Evolutionary conservation across 1,140 invertebrate genomes (phyloP).

Genomic region (Drosophila carrolli): DNA sequence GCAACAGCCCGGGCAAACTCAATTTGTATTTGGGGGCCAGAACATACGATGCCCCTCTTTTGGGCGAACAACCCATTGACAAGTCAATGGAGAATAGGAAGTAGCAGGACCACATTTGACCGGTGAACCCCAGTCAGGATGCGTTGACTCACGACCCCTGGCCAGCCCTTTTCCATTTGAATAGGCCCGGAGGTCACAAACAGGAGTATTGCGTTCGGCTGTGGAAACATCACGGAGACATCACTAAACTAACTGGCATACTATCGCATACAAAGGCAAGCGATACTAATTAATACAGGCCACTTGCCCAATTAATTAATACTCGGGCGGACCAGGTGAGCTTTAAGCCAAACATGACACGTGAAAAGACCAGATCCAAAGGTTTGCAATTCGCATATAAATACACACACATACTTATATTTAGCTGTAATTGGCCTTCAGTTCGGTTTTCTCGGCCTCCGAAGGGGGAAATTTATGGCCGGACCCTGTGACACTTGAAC

Average conservation of each 20-base stretch:
- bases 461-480: constrained; percentile 61
- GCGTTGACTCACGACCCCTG: constrained; percentile 29
- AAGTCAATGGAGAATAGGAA: constrained; percentile 37
- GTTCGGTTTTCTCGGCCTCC: constrained; percentile 8
- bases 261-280: neutral
- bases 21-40: constrained; percentile 36
- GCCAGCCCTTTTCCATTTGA: constrained; percentile 49
- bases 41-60: constrained; percentile 15
- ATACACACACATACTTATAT: constrained; percentile 5
- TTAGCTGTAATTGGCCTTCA: constrained; percentile 53
- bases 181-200: constrained; percentile 14
- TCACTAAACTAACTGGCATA: constrained; percentile 16
- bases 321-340: constrained; percentile 47
- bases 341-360: constrained; percentile 51
- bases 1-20: constrained; percentile 29
- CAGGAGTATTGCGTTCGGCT: neutral
- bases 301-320: constrained; percentile 67
- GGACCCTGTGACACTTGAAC: constrained; percentile 66
- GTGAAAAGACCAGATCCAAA: constrained; percentile 13
- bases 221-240: constrained; percentile 1
- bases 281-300: constrained; percentile 30
- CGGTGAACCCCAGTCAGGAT: constrained; percentile 43
- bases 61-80: constrained; percentile 24
- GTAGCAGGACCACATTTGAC: constrained; percentile 46
- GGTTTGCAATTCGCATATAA: constrained; percentile 9